Evolutionary conservation across 1,140 invertebrate species (phyloP), one percentile per base, ranked within the genome.

Genomic region (Drosophila tropicalis): DNA sequence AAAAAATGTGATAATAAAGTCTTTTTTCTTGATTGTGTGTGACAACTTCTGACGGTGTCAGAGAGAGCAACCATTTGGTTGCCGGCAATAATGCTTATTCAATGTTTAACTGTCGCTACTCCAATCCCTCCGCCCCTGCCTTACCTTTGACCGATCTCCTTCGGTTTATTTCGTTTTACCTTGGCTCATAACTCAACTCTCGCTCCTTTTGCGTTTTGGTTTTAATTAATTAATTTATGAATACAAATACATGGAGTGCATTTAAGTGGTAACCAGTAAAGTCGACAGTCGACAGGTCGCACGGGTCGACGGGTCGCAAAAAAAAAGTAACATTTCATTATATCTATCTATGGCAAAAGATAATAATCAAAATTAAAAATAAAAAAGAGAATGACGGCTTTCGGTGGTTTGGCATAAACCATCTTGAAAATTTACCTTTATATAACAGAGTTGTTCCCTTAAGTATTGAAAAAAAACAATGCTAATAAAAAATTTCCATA

Each of bases 211-310:
- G 40, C 41, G 61, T 63, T 73, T 70, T 70, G 62, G 65, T 68
- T 76, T 79, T 79, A 76, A 79, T 79, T 79, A 76, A 79, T 79
- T 79, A 79, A 79, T 79, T 79, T 79, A 79, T 79, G 77, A 79
- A 79, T 76, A 76, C 63, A 64, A 74, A 67, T 64, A 47, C 19
- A 51, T 51, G 19, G 56, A 7, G 71, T 47, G 60, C 60, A 64
- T 25, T 60, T 79, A 79, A 79, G 70, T 73, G 77, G 72, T 76
- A 70, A 72, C 41, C 76, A 72, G 15, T 47, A 29, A 15, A 57
- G 44, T 47, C 39, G 57, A 40, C 22, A 25, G 9, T 9, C 40
- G 25, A 44, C 22, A 25, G 22, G 22, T 4, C 22, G 3, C 22
- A 3, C 13, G 29, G 15, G 47, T 34, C 17, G 29, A 29, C 25